Percentiles rank a stretch among this genome's conserved stretches.
phyloP scores from a whole-genome alignment of 2,888 invertebrate genomes.

The Patella caerulea region DNA sequence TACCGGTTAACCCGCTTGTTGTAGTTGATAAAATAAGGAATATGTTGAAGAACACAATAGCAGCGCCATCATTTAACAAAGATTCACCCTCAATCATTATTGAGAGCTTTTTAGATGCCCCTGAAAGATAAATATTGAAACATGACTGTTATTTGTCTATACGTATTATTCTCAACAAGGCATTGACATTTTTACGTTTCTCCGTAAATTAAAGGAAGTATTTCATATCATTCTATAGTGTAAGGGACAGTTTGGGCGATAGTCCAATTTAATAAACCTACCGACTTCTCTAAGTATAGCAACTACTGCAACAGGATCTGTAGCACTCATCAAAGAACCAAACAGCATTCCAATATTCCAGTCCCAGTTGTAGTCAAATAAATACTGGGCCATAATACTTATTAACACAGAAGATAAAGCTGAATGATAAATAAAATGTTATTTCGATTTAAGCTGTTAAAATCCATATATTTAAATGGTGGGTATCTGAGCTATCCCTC shows the following conservation, averaged over 20 bases:
- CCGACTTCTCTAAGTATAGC: conserved; percentile 72
- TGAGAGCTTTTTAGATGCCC: conserved; percentile 64
- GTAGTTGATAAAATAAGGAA: conserved; percentile 51
- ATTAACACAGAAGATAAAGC: conserved; percentile 61
- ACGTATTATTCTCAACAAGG: too few relatives aligned
- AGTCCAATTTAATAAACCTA: conserved; percentile 33
- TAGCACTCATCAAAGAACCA: conserved; percentile 71
- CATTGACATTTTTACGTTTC: too few relatives aligned
- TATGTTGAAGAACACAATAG: conserved; percentile 71
- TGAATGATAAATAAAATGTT: conserved; percentile 29
- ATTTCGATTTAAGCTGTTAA: too few relatives aligned
- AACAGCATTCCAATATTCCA: conserved; percentile 68
- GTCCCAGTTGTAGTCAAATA: conserved; percentile 65
- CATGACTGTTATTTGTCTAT: too few relatives aligned
- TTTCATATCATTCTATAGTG: too few relatives aligned
- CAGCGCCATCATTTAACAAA: conserved; percentile 72
- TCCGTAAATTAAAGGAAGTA: too few relatives aligned
- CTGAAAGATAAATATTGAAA: conserved; percentile 28
- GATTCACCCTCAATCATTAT: conserved; percentile 73
- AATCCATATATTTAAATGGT: too few relatives aligned
- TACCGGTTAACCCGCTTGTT: conserved; percentile 41
- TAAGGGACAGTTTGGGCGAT: too few relatives aligned
- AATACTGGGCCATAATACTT: conserved; percentile 52
- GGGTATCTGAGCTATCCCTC: too few relatives aligned
- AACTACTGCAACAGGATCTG: conserved; percentile 73